These are phyloP conservation scores for Dasypolia templi DNA, from an alignment of 2,888 invertebrate genomes.

Conservation along the genomic window DNA sequence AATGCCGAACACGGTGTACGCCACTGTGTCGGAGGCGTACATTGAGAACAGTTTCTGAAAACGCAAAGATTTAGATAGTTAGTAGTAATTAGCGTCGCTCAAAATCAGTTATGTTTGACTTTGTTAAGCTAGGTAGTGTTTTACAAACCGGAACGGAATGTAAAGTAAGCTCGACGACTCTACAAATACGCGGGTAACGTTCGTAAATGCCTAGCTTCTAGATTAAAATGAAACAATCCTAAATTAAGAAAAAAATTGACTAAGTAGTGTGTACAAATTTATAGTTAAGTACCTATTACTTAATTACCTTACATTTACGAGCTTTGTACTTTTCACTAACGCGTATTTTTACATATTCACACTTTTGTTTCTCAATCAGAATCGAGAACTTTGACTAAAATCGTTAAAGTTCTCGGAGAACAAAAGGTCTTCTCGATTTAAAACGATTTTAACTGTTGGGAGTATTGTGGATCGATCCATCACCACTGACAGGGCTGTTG, in stretches of 20 bases:
- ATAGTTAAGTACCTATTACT: too few species aligned
- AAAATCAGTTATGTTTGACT: neutral
- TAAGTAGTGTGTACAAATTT: neutral
- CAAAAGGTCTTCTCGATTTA: too few species aligned
- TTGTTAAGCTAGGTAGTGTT: neutral
- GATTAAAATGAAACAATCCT: neutral
- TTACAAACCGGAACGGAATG: neutral
- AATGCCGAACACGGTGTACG: constrained; percentile 81
- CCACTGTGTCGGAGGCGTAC: constrained; percentile 85
- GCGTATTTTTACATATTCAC: too few species aligned
- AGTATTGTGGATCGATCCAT: too few species aligned
- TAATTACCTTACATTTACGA: too few species aligned
- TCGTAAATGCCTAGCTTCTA: neutral
- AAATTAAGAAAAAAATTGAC: too few species aligned
- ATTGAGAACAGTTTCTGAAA: constrained; percentile 81
- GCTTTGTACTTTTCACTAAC: too few species aligned
- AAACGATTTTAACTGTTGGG: too few species aligned
- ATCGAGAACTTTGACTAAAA: too few species aligned
- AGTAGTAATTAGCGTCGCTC: neutral
- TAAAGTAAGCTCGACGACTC: neutral
- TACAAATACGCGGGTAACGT: neutral
- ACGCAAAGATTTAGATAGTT: neutral
- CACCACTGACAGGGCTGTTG: too few species aligned
- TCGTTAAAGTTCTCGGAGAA: too few species aligned
- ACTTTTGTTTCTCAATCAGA: too few species aligned